These are phyloP conservation scores for Grus americana DNA, from an alignment of 2,113 vertebrate genomes.

Conservation along the genomic window DNA sequence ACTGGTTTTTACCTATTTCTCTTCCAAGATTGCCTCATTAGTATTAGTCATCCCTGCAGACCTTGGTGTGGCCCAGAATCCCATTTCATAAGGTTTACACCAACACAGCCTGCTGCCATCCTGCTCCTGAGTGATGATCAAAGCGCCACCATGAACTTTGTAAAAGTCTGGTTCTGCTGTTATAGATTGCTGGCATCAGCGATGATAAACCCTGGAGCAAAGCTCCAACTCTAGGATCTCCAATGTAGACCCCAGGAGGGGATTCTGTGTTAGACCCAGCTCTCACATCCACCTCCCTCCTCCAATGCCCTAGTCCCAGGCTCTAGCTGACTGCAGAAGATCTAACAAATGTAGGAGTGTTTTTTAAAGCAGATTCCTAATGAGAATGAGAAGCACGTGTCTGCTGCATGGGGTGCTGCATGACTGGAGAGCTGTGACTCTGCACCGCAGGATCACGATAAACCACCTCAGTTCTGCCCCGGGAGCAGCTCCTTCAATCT, in stretches of 20 bases:
- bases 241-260: rapidly evolving
- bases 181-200: rapidly evolving
- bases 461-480: not conserved
- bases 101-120: not conserved
- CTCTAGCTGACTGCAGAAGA: not conserved
- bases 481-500: not conserved
- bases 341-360: not conserved
- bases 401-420: not conserved
- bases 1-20: not conserved
- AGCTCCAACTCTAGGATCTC: not conserved
- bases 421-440: rapidly evolving
- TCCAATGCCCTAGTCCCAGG: not conserved
- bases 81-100: not conserved
- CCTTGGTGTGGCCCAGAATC: not conserved
- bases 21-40: not conserved
- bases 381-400: not conserved
- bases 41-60: not conserved
- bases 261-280: not conserved
- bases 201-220: not conserved
- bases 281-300: not conserved
- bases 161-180: not conserved
- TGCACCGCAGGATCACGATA: rapidly evolving
- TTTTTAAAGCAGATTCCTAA: not conserved
- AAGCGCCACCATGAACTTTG: rapidly evolving
- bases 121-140: rapidly evolving